Base-by-base conservation (phyloP, 2,113 vertebrate species). In the Bucco capensis region DNA sequence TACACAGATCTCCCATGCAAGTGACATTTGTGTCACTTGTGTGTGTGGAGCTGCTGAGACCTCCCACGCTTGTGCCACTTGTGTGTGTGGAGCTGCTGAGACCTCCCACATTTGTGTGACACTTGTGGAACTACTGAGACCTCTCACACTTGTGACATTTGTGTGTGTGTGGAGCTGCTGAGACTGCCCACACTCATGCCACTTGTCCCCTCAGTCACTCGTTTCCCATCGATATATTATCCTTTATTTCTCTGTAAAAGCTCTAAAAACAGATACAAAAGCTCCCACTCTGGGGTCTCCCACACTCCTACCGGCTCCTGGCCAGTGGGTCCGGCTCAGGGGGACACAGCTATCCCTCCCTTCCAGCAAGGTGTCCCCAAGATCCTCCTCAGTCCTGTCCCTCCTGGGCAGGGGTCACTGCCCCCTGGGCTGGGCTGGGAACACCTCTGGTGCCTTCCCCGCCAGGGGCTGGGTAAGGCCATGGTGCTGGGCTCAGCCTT, bases 251-350 rank as follows among this genome's bases (percentile, higher is more conserved):
- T 57, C 31, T 88, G 73, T 58, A 90, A 90, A 94, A 94, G 56
- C 30, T n/a, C 84, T 94, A 94, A 64, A 94, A 94, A 90, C 3
- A 1, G 40, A 60, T 54, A 85, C 50, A 88, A 92, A 90, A 78
- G 23, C 27, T 22, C 40, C 15, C 40, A 11, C 40, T 23, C 49
- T 49, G 6, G 8, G 8, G 7, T 2, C 30, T 24, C 25, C 19
- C 12, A 9, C 16, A 40, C 8, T 13, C 77, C 40, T 16, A 21
- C 79, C 3, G 38, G 67, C 40, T 77, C 84, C 92, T 66, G 73
- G 74, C 65, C 74, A 33, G 94, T 75, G 30, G 74, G 67, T 3
- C 9, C 8, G 25, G 30, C 14, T 10, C 51, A 15, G 12, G 50
- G 33, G 30, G 42, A 22, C 61, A 11, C 6, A 4, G n/a, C n/a